A percentile compares a stretch with the other conserved stretches of the same genome.
Evolutionary conservation across 1,140 invertebrate species (phyloP).

Genomic region (Gyrodactylus salaris): DNA sequence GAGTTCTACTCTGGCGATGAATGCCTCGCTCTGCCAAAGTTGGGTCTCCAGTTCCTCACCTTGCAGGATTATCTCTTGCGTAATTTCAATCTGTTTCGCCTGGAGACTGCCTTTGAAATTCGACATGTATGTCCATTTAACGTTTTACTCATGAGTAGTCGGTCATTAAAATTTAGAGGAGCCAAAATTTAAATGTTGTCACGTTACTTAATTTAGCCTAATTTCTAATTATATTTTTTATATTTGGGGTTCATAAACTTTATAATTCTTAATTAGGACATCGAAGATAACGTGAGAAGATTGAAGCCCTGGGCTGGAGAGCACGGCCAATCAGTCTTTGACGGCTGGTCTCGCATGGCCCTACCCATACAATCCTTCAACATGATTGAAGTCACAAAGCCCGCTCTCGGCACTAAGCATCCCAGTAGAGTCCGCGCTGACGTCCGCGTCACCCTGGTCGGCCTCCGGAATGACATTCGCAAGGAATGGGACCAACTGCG

Average conservation of each 20-base stretch:
- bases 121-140: constrained; percentile 22
- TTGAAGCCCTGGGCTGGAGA: constrained; percentile 50
- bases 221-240: too few species aligned
- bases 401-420: constrained; percentile 43
- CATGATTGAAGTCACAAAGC: constrained; percentile 23
- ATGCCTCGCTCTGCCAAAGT: constrained; percentile 55
- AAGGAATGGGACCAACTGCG: constrained; percentile 71
- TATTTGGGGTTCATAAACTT: too few species aligned
- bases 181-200: too few species aligned
- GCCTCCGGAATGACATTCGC: constrained; percentile 46
- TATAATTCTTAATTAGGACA: constrained; percentile 29
- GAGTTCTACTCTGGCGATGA: constrained; percentile 70
- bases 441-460: constrained; percentile 48
- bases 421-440: constrained; percentile 73
- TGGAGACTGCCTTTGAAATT: constrained; percentile 96
- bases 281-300: constrained; percentile 69
- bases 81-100: constrained; percentile 81
- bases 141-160: background rate
- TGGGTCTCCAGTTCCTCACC: constrained; percentile 90
- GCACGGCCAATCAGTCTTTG: constrained; percentile 31
- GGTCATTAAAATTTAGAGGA: background rate
- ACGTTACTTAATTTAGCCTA: background rate
- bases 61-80: constrained; percentile 81
- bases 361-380: constrained; percentile 35
- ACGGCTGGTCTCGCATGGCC: constrained; percentile 92